Percentiles rank a stretch among this genome's conserved stretches.
Conservation (phyloP, 2,888 invertebrate species). For the Meliscaeva auricollis region DNA sequence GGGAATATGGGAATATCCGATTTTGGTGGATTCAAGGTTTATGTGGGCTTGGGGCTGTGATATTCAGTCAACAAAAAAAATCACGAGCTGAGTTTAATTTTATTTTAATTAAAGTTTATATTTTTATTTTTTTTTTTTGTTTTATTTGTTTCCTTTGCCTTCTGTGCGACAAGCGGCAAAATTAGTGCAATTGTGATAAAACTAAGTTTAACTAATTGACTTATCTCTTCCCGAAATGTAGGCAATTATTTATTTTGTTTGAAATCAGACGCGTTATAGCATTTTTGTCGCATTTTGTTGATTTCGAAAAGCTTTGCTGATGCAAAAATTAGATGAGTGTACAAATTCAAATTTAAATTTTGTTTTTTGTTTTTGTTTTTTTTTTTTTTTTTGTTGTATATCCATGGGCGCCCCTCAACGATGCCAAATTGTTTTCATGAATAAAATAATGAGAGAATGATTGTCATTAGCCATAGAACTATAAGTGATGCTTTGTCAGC, state of each 20-base stretch:
- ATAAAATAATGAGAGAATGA: conserved; percentile 31
- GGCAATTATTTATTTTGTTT: conserved; percentile 37
- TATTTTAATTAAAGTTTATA: conserved; percentile 55
- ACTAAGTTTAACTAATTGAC: conserved; percentile 52
- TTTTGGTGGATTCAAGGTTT: conserved; percentile 6
- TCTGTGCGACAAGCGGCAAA: conserved; percentile 12
- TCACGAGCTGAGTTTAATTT: conserved; percentile 53
- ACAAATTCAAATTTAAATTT: neutral
- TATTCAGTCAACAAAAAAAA: neutral
- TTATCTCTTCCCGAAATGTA: conserved; percentile 35
- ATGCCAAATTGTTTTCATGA: conserved; percentile 30
- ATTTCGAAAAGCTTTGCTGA: no score
- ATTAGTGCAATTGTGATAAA: conserved; percentile 44
- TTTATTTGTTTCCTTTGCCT: neutral
- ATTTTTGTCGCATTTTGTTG: conserved; percentile 37
- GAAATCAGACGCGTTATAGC: conserved; percentile 3
- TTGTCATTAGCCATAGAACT: conserved; percentile 17
- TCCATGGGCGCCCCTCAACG: neutral
- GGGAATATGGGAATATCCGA: neutral
- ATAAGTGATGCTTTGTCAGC: conserved; percentile 15
- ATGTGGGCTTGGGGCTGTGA: neutral
- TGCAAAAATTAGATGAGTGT: neutral
- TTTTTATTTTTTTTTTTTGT: conserved; percentile 6
- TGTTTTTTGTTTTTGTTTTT: neutral
- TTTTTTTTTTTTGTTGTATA: neutral